A percentile compares a stretch with the other conserved stretches of the same genome.
phyloP scores from a whole-genome alignment of 2,113 vertebrate species.

The Pelobates fuscus region DNA sequence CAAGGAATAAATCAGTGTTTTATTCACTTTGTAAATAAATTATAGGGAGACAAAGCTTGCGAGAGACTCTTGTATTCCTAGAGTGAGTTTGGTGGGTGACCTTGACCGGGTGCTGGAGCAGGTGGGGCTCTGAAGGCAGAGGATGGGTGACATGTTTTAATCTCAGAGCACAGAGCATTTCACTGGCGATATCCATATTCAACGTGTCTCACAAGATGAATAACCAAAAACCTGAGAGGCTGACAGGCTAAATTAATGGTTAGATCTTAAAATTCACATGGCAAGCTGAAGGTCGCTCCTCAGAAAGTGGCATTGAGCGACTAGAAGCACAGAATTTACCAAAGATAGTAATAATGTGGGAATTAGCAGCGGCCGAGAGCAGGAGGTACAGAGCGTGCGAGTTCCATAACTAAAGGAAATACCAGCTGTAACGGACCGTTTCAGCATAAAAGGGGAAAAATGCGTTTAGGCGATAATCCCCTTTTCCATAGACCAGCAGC shows the following conservation, averaged over 20 bases:
- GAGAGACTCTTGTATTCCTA: too few relatives aligned
- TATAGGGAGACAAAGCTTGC: too few relatives aligned
- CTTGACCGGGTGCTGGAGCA: too few relatives aligned
- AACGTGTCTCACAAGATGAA: constrained; percentile 26
- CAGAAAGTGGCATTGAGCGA: constrained; percentile 24
- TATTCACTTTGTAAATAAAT: too few relatives aligned
- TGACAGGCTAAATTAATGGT: constrained; percentile 44
- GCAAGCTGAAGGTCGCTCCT: constrained; percentile 44
- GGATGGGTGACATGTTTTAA: not conserved
- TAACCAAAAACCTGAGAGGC: constrained; percentile 23
- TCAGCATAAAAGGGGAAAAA: too few relatives aligned
- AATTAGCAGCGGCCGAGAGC: constrained; percentile 18
- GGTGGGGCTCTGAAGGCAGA: not conserved
- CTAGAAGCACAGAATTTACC: constrained; percentile 19
- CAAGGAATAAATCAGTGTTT: too few relatives aligned
- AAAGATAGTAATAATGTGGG: constrained; percentile 17
- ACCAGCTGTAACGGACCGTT: too few relatives aligned
- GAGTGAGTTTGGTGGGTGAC: too few relatives aligned
- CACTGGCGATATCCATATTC: constrained; percentile 27
- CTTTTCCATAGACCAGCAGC: too few relatives aligned
- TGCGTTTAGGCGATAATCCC: too few relatives aligned
- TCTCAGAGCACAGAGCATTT: not conserved
- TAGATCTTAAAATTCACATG: constrained; percentile 43
- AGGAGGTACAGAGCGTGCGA: not conserved
- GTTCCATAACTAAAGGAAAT: constrained; percentile 3